phyloP scores from a whole-genome alignment of 2,113 vertebrate species.

The Rhea americana region DNA sequence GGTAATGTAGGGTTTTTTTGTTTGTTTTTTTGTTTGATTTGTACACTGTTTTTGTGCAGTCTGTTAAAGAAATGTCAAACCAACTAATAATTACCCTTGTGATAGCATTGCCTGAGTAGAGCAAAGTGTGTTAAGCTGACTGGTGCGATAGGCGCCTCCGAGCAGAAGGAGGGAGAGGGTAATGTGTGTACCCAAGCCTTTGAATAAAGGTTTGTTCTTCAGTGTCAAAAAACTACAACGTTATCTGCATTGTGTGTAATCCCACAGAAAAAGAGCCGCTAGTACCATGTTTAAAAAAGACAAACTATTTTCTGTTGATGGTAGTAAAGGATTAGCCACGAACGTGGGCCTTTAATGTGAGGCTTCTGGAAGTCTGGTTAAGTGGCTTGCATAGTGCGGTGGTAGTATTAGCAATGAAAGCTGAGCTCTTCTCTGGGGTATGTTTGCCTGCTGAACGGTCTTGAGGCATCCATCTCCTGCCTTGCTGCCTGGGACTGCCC shows the following conservation, averaged over 20 bases:
- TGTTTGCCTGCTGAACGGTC: accelerated
- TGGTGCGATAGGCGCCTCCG: background rate
- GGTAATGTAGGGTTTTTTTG: background rate
- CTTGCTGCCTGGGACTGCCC: background rate
- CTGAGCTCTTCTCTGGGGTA: background rate
- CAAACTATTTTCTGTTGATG: background rate
- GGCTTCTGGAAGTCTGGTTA: background rate
- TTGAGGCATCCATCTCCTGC: background rate
- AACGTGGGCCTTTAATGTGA: background rate
- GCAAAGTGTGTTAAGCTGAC: background rate
- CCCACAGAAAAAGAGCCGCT: background rate
- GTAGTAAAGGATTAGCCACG: background rate
- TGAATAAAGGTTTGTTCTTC: background rate
- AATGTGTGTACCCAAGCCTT: background rate
- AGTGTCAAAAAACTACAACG: background rate
- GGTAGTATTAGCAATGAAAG: background rate
- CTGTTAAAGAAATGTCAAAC: background rate
- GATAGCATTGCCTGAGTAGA: background rate
- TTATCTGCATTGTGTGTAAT: background rate
- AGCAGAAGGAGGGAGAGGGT: background rate
- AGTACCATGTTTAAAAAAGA: background rate
- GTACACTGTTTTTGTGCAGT: background rate
- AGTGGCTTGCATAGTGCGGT: background rate
- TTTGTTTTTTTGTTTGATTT: background rate
- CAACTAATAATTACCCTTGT: background rate